Percentiles rank a stretch among this genome's conserved stretches.
These are phyloP conservation scores for Macquaria australasica DNA, from an alignment of 2,113 vertebrate genomes.

Conservation along the genomic window DNA sequence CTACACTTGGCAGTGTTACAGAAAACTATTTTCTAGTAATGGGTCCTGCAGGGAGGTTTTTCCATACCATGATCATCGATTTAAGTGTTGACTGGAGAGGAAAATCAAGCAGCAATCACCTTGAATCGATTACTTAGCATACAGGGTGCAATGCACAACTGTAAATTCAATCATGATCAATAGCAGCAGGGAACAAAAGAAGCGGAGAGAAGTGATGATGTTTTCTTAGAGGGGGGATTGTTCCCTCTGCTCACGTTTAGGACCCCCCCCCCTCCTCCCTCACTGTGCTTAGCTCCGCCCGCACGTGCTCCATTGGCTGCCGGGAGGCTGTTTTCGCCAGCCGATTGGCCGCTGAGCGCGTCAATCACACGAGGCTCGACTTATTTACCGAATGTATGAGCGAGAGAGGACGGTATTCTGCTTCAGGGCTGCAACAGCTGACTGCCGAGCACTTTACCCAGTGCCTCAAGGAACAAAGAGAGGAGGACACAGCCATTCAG, in stretches of 20 bases:
- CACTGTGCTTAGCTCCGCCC: slow-evolving; percentile 47
- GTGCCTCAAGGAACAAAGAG: slow-evolving; percentile 83
- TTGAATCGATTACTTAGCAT: slow-evolving; percentile 28
- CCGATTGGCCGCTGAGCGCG: slow-evolving; percentile 61
- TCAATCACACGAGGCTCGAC: slow-evolving; percentile 65
- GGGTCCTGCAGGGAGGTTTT: neutral
- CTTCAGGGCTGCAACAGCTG: slow-evolving; percentile 79
- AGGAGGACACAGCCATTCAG: slow-evolving; percentile 53
- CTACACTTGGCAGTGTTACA: neutral
- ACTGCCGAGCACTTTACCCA: slow-evolving; percentile 66
- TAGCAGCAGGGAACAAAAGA: slow-evolving; percentile 75
- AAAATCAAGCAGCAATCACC: neutral
- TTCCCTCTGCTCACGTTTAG: slow-evolving; percentile 73
- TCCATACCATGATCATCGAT: neutral
- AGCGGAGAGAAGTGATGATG: slow-evolving; percentile 72
- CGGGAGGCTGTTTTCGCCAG: slow-evolving; percentile 64
- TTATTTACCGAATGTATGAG: slow-evolving; percentile 83
- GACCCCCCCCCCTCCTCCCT: slow-evolving; percentile 23
- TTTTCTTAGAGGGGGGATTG: slow-evolving; percentile 67
- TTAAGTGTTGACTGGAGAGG: slow-evolving; percentile 20
- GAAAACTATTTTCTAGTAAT: slow-evolving; percentile 13
- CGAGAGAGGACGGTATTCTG: slow-evolving; percentile 70
- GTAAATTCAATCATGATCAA: slow-evolving; percentile 64
- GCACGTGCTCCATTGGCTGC: slow-evolving; percentile 65
- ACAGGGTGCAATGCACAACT: slow-evolving; percentile 6